Base-by-base conservation (phyloP, 30 jellyfish, hydroid and myxozoan genomes). In the Catostylus mosaicus region DNA sequence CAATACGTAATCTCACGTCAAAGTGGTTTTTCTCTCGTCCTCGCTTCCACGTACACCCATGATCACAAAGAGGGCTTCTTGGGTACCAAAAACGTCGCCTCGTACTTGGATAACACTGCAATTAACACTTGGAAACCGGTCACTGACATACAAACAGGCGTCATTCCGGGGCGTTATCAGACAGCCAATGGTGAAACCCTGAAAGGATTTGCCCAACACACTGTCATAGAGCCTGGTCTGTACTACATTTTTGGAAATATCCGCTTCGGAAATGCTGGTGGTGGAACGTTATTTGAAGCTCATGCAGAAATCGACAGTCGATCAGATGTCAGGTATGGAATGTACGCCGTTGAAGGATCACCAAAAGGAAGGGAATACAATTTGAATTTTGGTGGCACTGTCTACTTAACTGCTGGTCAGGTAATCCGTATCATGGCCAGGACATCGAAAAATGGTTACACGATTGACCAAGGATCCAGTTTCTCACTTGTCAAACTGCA, bases 191-290 rank as follows among this genome's bases (percentile, higher is more conserved):
- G 85, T 1, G 24, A 29, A 14, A 36, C 66, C 10, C 40, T 26
- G 26, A 31, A 71, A 30, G 80, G 77, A 0, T 64, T 24, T 16
- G 77, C 81, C 50, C 68, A 67, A 36, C 81, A 51, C 62, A 43
- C 86, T 23, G 88, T 92, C 36, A 31, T 71, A 16, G 96, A 92
- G 64, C 98, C 98, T 8, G 98, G 95, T 30, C 75, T 92, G 56
- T 92, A 48, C 75, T 92, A 62, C 80, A 71, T 92, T 30, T 52
- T 78, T 46, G 96, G 94, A 0, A 71, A 87, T 76, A 30, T 87
- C 33, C 80, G 77, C 1, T 50, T 93, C 16, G 77, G 26, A 8
- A 59, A 50, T 70, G 93, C 94, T 0, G 85, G 84, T 30, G 86
- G 70, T 4, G 96, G 93, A 27, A 43, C 84, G 16, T 64, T 33